Conservation (phyloP, 2,113 vertebrate genomes). For the Amazona vittata region DNA sequence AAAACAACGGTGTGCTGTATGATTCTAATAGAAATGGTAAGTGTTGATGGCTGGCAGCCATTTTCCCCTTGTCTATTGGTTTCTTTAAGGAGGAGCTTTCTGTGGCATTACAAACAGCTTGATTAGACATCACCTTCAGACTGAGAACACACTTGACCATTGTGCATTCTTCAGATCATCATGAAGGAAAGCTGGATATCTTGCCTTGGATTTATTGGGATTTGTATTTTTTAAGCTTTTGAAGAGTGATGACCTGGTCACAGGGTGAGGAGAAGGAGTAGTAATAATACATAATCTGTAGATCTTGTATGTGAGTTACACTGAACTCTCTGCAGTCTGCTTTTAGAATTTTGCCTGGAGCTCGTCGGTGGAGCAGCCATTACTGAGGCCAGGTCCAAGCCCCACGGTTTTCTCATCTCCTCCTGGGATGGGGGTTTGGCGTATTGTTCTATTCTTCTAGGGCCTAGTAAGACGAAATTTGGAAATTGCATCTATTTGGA, state of each 20-base stretch:
- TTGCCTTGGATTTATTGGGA: neutral
- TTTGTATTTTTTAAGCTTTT: neutral
- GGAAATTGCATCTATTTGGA: neutral
- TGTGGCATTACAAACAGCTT: neutral
- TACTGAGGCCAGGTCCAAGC: neutral
- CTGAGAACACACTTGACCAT: neutral
- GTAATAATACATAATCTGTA: neutral
- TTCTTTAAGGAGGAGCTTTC: neutral
- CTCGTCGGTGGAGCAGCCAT: fast-evolving
- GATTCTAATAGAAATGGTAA: neutral
- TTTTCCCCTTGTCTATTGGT: neutral
- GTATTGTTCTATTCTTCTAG: neutral
- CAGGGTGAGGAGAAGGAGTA: neutral
- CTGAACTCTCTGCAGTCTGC: too few relatives aligned
- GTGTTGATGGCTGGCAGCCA: neutral
- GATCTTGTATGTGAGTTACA: neutral
- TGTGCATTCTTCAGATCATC: neutral
- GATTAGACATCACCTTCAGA: neutral
- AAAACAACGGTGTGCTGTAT: neutral
- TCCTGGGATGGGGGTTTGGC: neutral
- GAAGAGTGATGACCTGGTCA: neutral
- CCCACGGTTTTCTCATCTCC: neutral
- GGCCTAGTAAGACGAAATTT: neutral
- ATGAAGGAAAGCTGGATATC: neutral
- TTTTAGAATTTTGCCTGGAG: neutral